These are phyloP conservation scores for Penaeus indicus DNA, from an alignment of 1,140 invertebrate genomes.

Conservation along the genomic window DNA sequence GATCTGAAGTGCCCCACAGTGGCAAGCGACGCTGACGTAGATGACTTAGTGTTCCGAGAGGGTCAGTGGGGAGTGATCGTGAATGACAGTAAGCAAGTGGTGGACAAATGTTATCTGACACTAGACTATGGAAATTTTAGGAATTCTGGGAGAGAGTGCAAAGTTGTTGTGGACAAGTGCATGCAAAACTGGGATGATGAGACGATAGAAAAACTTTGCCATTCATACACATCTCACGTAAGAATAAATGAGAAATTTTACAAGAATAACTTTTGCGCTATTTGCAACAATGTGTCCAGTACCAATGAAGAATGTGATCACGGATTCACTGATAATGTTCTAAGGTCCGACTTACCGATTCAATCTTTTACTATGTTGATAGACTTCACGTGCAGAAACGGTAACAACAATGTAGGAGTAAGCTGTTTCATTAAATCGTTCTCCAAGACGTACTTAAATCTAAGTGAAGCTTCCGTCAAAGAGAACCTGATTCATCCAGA, in stretches of 20 bases:
- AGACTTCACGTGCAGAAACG: too few relatives aligned
- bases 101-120: neutral
- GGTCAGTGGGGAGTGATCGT: neutral
- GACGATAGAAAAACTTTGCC: neutral
- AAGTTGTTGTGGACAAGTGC: neutral
- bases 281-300: neutral
- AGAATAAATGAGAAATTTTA: neutral
- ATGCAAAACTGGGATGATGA: neutral
- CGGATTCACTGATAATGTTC: too few relatives aligned
- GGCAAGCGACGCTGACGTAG: neutral
- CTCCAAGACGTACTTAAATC: too few relatives aligned
- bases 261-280: neutral
- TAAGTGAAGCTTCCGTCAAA: too few relatives aligned
- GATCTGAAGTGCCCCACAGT: neutral
- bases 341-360: too few relatives aligned
- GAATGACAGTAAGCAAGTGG: too few relatives aligned
- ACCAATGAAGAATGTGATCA: too few relatives aligned
- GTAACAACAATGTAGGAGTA: too few relatives aligned
- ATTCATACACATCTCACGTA: neutral
- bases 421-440: too few relatives aligned
- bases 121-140: neutral
- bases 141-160: neutral
- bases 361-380: too few relatives aligned
- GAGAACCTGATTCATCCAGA: too few relatives aligned
- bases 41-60: neutral